These are phyloP conservation scores for Nephrocerus scutellatus DNA, from an alignment of 2,888 invertebrate species.

Conservation along the genomic window DNA sequence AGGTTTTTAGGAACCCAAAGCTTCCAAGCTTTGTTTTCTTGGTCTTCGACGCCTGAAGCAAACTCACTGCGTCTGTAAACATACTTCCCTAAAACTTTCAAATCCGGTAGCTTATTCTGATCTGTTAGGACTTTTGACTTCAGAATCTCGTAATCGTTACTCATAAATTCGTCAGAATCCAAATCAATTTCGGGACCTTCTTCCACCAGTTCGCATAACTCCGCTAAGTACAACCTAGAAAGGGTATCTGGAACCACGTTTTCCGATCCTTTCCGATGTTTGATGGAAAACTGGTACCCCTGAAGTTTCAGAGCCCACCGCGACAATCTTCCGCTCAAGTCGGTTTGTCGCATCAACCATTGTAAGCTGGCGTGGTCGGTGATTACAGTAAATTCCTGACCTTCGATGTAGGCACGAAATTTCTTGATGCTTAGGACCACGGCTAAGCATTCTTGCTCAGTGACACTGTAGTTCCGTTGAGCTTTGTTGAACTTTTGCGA, in stretches of 20 bases:
- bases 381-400: constrained; percentile 15
- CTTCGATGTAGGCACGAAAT: constrained; percentile 18
- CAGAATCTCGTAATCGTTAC: constrained; percentile 3
- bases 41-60: constrained; percentile 3
- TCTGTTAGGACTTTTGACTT: constrained; percentile 1
- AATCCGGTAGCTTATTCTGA: constrained; percentile 3
- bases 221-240: background rate
- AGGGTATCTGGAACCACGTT: constrained; percentile 6
- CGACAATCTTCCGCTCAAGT: constrained; percentile 9
- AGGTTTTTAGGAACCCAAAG: constrained; percentile 5
- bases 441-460: constrained; percentile 18
- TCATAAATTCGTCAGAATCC: background rate
- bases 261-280: constrained; percentile 12
- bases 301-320: constrained; percentile 10
- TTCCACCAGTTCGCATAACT: too few species aligned
- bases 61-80: constrained; percentile 6
- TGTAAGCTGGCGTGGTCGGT: constrained; percentile 18
- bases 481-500: constrained; percentile 12
- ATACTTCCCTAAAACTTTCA: constrained; percentile 2
- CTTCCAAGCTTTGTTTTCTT: constrained; percentile 5
- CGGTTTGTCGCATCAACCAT: constrained; percentile 14
- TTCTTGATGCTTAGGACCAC: constrained; percentile 11
- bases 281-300: constrained; percentile 3
- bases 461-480: constrained; percentile 16
- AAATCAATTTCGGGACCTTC: too few species aligned